phyloP scores from a whole-genome alignment of 2,113 vertebrate genomes.

The Columba janthina region DNA sequence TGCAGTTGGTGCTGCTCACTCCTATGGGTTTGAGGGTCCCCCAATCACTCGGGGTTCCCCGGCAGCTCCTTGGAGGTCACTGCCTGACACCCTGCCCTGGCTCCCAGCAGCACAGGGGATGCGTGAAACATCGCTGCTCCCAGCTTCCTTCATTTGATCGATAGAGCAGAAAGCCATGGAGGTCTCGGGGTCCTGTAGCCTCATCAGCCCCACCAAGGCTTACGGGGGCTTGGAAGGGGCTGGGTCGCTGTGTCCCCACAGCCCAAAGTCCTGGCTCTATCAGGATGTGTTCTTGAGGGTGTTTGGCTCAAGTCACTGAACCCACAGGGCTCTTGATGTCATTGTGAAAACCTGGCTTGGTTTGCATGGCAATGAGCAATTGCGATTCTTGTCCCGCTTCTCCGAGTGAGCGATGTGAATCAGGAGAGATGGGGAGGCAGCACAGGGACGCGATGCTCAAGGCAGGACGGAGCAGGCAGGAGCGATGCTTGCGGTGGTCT shows the following conservation, averaged over 20 bases:
- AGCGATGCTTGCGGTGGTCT: fast-evolving
- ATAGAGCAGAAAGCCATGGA: background rate
- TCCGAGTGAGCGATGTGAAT: background rate
- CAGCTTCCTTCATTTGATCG: background rate
- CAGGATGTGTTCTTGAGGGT: background rate
- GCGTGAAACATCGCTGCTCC: background rate
- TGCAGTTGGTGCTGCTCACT: background rate
- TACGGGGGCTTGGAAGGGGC: background rate
- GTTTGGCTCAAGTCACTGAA: fast-evolving
- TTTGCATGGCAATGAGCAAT: fast-evolving
- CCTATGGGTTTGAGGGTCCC: background rate
- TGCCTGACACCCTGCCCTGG: background rate
- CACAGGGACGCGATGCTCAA: fast-evolving
- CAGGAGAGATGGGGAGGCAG: background rate
- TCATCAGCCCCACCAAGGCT: fast-evolving
- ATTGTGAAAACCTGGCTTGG: background rate
- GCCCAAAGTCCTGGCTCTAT: fast-evolving
- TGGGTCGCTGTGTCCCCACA: fast-evolving
- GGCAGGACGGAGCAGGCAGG: background rate
- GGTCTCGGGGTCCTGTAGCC: fast-evolving
- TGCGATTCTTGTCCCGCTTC: fast-evolving
- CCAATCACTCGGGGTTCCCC: fast-evolving
- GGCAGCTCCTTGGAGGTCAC: background rate
- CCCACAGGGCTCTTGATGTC: fast-evolving
- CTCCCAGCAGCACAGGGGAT: fast-evolving